Evolutionary conservation across 2,888 invertebrate species (phyloP).

Genomic region (Loripinus fragilis): DNA sequence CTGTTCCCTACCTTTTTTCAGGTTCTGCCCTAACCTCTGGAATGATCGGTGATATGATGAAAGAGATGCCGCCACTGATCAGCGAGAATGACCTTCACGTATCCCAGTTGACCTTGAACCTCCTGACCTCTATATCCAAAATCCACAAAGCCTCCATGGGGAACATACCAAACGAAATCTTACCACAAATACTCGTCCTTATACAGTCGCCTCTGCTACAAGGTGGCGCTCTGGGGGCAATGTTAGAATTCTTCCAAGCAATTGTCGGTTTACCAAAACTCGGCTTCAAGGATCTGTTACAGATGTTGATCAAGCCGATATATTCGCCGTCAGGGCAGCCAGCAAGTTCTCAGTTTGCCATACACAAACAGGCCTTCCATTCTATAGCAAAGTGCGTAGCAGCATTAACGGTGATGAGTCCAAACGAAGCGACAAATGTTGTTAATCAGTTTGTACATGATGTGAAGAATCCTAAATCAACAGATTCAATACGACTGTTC

Average conservation of each 20-base stretch:
- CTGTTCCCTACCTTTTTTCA: conserved; percentile 44
- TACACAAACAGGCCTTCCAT: conserved; percentile 90
- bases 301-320: conserved; percentile 83
- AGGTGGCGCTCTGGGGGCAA: conserved; percentile 95
- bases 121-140: conserved; percentile 81
- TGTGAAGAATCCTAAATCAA: conserved; percentile 81
- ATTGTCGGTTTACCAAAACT: conserved; percentile 91
- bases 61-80: conserved; percentile 95
- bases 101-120: conserved; percentile 85
- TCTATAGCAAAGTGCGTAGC: conserved; percentile 98
- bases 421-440: conserved; percentile 87
- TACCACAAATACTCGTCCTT: conserved; percentile 89
- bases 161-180: conserved; percentile 75
- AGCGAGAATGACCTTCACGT: conserved; percentile 98
- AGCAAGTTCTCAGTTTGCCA: conserved; percentile 68
- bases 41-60: conserved; percentile 91
- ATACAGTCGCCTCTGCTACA: conserved; percentile 96
- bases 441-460: conserved; percentile 83
- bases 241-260: conserved; percentile 96
- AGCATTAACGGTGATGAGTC: conserved; percentile 93
- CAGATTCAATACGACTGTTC: conserved; percentile 91
- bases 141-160: conserved; percentile 78
- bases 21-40: conserved; percentile 87
- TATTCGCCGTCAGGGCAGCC: conserved; percentile 67
- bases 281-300: conserved; percentile 90